phyloP scores from a whole-genome alignment of 2,888 invertebrate species.

The Chesias legatella region DNA sequence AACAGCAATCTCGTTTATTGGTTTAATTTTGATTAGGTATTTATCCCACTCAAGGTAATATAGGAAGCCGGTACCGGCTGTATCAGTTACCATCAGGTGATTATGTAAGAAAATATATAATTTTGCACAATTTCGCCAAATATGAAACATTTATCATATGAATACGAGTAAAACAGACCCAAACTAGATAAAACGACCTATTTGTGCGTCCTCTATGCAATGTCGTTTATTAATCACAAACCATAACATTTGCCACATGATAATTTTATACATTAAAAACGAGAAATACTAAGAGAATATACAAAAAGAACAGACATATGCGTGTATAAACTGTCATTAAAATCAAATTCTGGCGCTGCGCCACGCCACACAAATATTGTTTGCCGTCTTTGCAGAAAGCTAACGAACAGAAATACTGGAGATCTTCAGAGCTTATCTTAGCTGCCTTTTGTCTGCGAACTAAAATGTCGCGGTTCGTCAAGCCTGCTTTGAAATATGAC shows the following conservation, averaged over 20 bases:
- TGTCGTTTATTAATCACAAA: slow-evolving; percentile 3
- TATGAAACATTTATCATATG: not conserved
- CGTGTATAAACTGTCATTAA: slow-evolving; percentile 74
- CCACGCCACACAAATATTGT: slow-evolving; percentile 71
- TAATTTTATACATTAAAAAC: slow-evolving; percentile 30
- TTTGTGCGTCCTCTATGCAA: slow-evolving; percentile 4
- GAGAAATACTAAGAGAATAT: slow-evolving; percentile 39
- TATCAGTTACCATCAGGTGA: no score
- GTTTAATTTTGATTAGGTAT: no score
- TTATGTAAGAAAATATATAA: no score
- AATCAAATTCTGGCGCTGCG: slow-evolving; percentile 69
- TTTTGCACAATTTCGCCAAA: slow-evolving; percentile 6
- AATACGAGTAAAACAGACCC: slow-evolving; percentile 2
- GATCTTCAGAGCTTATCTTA: slow-evolving; percentile 44
- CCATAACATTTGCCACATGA: not conserved
- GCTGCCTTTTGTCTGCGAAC: slow-evolving; percentile 16
- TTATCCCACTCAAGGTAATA: no score
- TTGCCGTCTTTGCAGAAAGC: slow-evolving; percentile 64
- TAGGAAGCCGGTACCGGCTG: no score
- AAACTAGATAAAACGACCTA: slow-evolving; percentile 9
- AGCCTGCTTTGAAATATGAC: no score
- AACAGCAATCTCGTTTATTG: no score
- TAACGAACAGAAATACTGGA: slow-evolving; percentile 44
- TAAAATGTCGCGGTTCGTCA: slow-evolving; percentile 2
- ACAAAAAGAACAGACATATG: slow-evolving; percentile 59